These are phyloP conservation scores for Eristalis arbustorum DNA, from an alignment of 2,888 invertebrate genomes.

Conservation along the genomic window DNA sequence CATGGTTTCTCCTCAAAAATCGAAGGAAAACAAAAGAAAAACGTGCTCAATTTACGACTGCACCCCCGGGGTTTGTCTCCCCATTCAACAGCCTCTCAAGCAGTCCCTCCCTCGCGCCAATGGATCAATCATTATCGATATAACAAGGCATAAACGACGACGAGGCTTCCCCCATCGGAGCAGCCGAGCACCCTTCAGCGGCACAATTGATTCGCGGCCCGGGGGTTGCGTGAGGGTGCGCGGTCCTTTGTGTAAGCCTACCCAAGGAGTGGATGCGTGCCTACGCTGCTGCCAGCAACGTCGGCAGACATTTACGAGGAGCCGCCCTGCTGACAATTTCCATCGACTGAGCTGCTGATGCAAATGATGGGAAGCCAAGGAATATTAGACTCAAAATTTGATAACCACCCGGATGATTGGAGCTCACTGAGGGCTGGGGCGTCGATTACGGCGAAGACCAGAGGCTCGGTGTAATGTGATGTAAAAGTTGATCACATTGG, in stretches of 20 bases:
- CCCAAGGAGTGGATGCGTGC: conserved; percentile 22
- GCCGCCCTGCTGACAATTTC: background rate
- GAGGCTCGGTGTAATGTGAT: conserved; percentile 19
- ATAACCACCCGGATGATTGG: conserved; percentile 42
- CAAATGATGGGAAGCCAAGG: conserved; percentile 27
- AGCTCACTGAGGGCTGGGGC: background rate
- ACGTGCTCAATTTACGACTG: conserved; percentile 49
- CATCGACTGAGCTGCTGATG: background rate
- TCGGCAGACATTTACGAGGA: conserved; percentile 29
- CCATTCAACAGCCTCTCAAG: conserved; percentile 32
- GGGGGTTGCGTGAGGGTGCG: background rate
- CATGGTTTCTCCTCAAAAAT: conserved; percentile 13
- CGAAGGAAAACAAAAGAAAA: conserved; percentile 15
- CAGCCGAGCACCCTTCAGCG: background rate
- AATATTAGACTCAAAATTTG: conserved; percentile 38
- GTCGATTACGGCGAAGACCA: too few species aligned
- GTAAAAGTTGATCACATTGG: conserved; percentile 15
- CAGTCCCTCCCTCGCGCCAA: background rate
- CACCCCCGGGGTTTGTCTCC: conserved; percentile 3
- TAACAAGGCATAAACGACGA: conserved; percentile 63
- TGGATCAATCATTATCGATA: conserved; percentile 69
- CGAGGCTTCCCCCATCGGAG: background rate
- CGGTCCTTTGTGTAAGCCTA: conserved; percentile 22
- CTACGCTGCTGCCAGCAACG: background rate
- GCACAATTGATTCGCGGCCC: conserved; percentile 53